These are phyloP conservation scores for Nomada hirtipes DNA, from an alignment of 2,888 invertebrate genomes.

Conservation along the genomic window DNA sequence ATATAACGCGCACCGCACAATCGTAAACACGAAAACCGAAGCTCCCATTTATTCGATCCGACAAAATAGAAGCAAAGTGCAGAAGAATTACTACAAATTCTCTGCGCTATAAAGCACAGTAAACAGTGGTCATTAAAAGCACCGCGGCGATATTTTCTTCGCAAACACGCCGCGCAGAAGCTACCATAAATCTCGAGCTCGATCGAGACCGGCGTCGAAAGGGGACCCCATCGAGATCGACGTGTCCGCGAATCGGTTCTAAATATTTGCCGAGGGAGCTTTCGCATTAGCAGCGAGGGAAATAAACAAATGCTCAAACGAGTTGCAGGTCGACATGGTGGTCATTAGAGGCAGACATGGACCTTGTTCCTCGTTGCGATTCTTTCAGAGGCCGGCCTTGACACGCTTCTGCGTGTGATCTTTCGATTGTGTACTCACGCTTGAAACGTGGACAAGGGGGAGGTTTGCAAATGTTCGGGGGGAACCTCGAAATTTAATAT, in stretches of 20 bases:
- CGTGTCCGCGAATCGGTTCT: conserved; percentile 4
- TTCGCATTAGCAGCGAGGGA: conserved; percentile 32
- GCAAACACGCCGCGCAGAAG: conserved; percentile 14
- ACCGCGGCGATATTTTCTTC: conserved; percentile 30
- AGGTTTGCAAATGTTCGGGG: neutral
- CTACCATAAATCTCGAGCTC: conserved; percentile 31
- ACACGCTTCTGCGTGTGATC: conserved; percentile 52
- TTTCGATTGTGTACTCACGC: conserved; percentile 35
- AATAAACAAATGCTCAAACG: conserved; percentile 27
- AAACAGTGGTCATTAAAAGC: neutral
- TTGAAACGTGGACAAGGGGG: neutral
- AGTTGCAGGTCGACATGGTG: conserved; percentile 17
- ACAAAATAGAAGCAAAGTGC: neutral
- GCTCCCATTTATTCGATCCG: neutral
- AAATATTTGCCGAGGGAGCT: conserved; percentile 52
- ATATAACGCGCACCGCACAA: too few species aligned
- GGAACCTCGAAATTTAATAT: neutral
- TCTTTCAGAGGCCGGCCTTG: conserved; percentile 52
- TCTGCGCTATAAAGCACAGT: neutral
- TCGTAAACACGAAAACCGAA: too few species aligned
- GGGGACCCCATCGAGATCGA: neutral
- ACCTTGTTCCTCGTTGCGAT: conserved; percentile 31
- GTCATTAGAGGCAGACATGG: conserved; percentile 37
- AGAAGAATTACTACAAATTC: neutral
- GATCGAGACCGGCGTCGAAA: conserved; percentile 14